phyloP scores from a whole-genome alignment of 2,113 vertebrate genomes.

The Telmatochromis brachygnathus region DNA sequence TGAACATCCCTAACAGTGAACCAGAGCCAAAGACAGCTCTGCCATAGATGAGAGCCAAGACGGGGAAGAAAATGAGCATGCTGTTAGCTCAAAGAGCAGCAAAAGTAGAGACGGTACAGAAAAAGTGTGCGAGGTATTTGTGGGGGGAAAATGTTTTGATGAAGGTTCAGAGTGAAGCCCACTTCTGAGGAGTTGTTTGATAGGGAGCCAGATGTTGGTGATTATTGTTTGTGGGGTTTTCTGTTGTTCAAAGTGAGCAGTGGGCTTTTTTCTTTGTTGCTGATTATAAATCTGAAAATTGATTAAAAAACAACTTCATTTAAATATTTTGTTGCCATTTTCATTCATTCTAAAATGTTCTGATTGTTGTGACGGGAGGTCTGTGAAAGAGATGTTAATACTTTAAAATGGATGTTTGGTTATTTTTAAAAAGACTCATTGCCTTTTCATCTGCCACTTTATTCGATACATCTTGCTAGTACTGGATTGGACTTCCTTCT shows the following conservation, averaged over 20 bases:
- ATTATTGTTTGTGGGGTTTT: background rate
- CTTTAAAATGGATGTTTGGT: background rate
- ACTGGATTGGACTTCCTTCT: background rate
- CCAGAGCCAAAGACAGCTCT: background rate
- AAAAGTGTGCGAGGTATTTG: background rate
- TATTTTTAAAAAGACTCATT: background rate
- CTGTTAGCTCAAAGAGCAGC: background rate
- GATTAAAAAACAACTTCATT: background rate
- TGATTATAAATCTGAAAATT: background rate
- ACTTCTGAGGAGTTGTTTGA: background rate
- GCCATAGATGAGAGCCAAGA: background rate
- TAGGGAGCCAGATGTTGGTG: background rate
- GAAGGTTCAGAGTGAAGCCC: background rate
- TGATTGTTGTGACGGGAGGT: background rate
- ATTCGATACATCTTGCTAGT: background rate
- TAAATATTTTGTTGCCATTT: background rate
- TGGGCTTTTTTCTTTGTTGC: background rate
- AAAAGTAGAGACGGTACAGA: background rate
- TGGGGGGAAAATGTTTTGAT: background rate
- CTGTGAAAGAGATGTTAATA: background rate
- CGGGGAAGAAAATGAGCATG: background rate
- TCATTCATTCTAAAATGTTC: background rate
- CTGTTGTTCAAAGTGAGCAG: background rate
- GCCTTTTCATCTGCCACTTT: background rate
- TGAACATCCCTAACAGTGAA: background rate